These are phyloP conservation scores for Pemphigus obesinymphae DNA, from an alignment of 1,140 invertebrate genomes.

Conservation along the genomic window DNA sequence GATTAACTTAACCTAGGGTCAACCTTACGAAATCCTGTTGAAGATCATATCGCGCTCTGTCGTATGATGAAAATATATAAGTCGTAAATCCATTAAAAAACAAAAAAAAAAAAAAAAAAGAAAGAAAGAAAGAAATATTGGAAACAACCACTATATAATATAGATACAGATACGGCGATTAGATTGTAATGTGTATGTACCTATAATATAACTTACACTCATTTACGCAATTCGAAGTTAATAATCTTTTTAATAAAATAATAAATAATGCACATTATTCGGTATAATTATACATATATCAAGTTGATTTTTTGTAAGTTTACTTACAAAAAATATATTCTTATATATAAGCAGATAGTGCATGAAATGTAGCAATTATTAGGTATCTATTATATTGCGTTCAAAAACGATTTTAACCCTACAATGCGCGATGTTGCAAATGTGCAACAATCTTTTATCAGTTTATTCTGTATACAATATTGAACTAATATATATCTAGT, in stretches of 20 bases:
- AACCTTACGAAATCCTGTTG: constrained; percentile 11
- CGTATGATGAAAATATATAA: neutral
- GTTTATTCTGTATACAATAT: no score
- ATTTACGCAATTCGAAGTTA: neutral
- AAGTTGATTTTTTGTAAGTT: no score
- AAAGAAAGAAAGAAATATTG: constrained; percentile 1
- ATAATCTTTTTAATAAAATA: neutral
- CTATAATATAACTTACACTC: neutral
- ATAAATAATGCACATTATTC: neutral
- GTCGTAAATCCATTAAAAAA: constrained; percentile 8
- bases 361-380: no score
- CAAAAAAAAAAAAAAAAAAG: neutral
- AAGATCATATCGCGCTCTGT: neutral
- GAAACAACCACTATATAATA: neutral
- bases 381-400: no score
- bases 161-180: neutral
- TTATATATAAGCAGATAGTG: no score
- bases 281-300: no score
- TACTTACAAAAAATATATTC: no score
- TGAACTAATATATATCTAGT: no score
- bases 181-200: neutral
- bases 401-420: no score
- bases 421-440: no score
- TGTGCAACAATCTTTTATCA: no score
- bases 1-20: constrained; percentile 7